These are phyloP conservation scores for Rosalia funebris DNA, from an alignment of 2,888 invertebrate genomes.

Conservation along the genomic window DNA sequence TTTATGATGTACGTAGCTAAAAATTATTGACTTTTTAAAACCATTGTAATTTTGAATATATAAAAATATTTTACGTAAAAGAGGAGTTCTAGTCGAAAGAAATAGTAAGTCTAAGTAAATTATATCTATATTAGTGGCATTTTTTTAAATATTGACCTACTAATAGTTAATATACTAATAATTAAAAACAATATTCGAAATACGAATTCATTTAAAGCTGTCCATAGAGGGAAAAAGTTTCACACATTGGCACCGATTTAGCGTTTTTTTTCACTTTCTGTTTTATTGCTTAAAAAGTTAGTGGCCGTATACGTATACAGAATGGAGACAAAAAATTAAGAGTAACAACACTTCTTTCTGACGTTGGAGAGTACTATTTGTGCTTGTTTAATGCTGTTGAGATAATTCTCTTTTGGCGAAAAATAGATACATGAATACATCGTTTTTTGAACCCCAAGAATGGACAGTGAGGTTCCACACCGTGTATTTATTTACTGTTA, in stretches of 20 bases:
- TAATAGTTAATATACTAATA: conserved; percentile 1
- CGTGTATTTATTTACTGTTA: no score
- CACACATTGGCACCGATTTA: conserved; percentile 39
- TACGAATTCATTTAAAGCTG: conserved; percentile 21
- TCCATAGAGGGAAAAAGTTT: conserved; percentile 26
- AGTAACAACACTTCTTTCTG: neutral
- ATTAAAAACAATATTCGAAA: conserved; percentile 10
- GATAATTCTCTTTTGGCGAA: neutral
- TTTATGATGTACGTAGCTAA: neutral
- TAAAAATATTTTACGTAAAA: conserved; percentile 21
- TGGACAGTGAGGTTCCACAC: no score
- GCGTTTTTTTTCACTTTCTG: conserved; percentile 31
- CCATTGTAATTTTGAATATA: no score
- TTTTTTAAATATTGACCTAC: conserved; percentile 5
- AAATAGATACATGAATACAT: neutral
- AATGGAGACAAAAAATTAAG: conserved; percentile 21
- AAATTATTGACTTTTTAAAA: neutral
- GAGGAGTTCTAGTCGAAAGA: neutral
- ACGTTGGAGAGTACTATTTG: neutral
- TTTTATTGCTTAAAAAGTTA: conserved; percentile 39
- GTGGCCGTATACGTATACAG: conserved; percentile 25
- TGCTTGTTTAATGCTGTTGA: conserved; percentile 7
- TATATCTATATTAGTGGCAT: conserved; percentile 20
- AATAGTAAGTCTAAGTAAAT: neutral
- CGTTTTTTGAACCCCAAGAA: no score